These are phyloP conservation scores for Pammene aurita DNA, from an alignment of 2,888 invertebrate genomes.

Conservation along the genomic window DNA sequence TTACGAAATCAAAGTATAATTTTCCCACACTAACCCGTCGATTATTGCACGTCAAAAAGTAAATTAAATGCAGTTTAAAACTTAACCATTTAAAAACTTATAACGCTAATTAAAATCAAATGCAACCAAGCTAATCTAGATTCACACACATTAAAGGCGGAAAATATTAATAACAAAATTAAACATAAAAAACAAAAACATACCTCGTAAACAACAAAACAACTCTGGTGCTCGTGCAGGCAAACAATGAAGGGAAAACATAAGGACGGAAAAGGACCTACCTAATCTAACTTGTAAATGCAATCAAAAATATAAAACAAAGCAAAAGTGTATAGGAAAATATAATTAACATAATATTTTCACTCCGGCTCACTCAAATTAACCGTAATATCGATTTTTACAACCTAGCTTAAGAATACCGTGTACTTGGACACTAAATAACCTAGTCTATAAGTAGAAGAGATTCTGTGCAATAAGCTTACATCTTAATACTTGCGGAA, in stretches of 20 bases:
- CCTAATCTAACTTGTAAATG: slow-evolving; percentile 56
- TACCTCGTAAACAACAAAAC: slow-evolving; percentile 70
- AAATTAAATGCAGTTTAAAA: too few relatives aligned
- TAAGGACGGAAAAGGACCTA: slow-evolving; percentile 68
- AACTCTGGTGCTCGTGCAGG: slow-evolving; percentile 74
- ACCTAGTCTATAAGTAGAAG: slow-evolving; percentile 55
- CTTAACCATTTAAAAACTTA: too few relatives aligned
- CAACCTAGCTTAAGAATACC: slow-evolving; percentile 65
- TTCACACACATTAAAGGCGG: neutral
- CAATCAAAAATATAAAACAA: slow-evolving; percentile 54
- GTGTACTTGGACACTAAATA: slow-evolving; percentile 71
- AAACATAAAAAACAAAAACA: slow-evolving; percentile 61
- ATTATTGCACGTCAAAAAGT: too few relatives aligned
- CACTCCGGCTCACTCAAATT: slow-evolving; percentile 62
- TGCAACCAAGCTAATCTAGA: slow-evolving; percentile 13
- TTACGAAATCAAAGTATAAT: too few relatives aligned
- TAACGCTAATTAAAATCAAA: neutral
- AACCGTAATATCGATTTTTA: slow-evolving; percentile 70
- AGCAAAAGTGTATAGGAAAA: slow-evolving; percentile 54
- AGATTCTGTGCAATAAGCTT: slow-evolving; percentile 53
- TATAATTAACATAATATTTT: slow-evolving; percentile 57
- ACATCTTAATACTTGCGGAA: slow-evolving; percentile 50
- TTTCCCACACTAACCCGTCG: too few relatives aligned
- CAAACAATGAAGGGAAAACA: slow-evolving; percentile 55
- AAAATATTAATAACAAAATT: slow-evolving; percentile 46